Conservation (phyloP, 2,888 invertebrate species). For the Agelastica alni region DNA sequence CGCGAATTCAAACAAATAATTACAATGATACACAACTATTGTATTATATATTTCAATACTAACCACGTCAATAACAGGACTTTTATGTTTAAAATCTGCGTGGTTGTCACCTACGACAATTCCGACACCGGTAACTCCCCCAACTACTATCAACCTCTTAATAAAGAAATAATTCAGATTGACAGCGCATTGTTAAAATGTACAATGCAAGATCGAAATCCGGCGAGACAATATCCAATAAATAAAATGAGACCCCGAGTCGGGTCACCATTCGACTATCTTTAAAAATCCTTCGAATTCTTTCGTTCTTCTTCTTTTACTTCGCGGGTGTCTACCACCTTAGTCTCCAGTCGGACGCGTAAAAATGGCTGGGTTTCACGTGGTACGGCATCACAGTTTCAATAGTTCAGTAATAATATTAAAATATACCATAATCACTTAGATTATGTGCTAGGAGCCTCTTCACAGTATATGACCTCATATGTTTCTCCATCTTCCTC, state of each 20-base stretch:
- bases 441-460: too few relatives aligned
- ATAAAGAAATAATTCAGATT: constrained; percentile 30
- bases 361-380: neutral
- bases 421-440: too few relatives aligned
- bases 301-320: neutral
- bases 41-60: neutral
- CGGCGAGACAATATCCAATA: constrained; percentile 30
- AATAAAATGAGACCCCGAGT: constrained; percentile 30
- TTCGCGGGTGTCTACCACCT: neutral
- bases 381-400: neutral
- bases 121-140: constrained; percentile 1
- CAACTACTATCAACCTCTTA: constrained; percentile 16
- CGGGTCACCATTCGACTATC: constrained; percentile 21
- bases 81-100: neutral
- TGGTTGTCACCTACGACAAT: constrained; percentile 2
- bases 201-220: constrained; percentile 25
- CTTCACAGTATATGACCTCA: too few relatives aligned
- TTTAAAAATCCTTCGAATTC: constrained; percentile 19
- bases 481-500: too few relatives aligned
- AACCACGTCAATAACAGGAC: neutral
- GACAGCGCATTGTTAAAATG: constrained; percentile 27
- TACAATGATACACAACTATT: too few relatives aligned
- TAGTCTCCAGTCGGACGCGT: neutral
- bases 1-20: too few relatives aligned
- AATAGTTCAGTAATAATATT: too few relatives aligned